Evolutionary conservation across 2,113 vertebrate genomes (phyloP).

Genomic region (Petroica traversi): DNA sequence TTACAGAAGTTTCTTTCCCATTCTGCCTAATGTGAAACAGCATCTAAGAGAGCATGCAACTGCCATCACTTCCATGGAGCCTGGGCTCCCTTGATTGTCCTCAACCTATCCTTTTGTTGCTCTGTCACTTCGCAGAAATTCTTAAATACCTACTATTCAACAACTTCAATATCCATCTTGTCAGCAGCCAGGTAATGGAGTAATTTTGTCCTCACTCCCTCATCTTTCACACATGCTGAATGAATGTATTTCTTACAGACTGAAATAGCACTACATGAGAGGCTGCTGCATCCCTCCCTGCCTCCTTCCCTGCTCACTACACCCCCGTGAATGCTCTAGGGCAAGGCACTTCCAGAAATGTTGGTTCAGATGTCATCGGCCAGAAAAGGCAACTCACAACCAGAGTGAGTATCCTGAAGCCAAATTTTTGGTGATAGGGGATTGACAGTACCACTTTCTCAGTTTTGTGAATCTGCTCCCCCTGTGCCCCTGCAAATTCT

Average conservation of each 20-base stretch:
- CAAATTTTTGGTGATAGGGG: not conserved
- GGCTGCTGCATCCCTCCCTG: not conserved
- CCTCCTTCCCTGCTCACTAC: not conserved
- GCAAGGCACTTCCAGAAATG: conserved; percentile 17
- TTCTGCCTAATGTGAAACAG: not conserved
- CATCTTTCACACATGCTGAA: not conserved
- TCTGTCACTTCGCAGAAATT: not conserved
- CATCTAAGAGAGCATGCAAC: not conserved
- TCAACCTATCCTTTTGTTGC: not conserved
- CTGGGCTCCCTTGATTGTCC: not conserved
- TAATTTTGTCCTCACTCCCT: conserved; percentile 7
- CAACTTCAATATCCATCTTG: not conserved
- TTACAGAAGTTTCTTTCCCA: not conserved
- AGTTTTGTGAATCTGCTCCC: not conserved
- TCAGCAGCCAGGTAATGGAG: conserved; percentile 30
- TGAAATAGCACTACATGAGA: not conserved
- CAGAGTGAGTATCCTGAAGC: not conserved
- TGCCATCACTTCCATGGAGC: not conserved
- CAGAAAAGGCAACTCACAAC: not conserved
- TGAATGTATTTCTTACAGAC: not conserved
- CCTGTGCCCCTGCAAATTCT: not conserved
- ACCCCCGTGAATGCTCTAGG: not conserved
- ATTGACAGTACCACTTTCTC: not conserved
- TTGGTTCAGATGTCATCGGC: conserved; percentile 1
- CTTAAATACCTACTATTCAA: not conserved